These are phyloP conservation scores for Macrostomum cliftonense DNA, from an alignment of 2,888 invertebrate species.

Conservation along the genomic window DNA sequence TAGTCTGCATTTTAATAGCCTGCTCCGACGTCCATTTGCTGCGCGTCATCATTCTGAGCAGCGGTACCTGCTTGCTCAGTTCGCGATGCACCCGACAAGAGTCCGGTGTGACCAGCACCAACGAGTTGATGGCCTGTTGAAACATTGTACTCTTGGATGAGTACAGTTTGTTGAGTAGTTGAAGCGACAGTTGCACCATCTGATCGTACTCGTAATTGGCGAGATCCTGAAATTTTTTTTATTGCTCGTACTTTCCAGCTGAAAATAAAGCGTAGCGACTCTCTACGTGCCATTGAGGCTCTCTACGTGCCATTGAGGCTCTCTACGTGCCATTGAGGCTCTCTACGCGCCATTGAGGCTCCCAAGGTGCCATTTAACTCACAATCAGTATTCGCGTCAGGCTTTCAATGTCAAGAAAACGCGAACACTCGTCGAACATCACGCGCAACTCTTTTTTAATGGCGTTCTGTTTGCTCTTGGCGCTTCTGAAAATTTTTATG, in stretches of 20 bases:
- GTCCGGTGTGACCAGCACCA: slow-evolving; percentile 6
- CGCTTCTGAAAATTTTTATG: not conserved
- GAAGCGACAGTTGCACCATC: slow-evolving; percentile 6
- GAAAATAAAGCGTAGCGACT: too few relatives aligned
- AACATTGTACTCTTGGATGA: slow-evolving; percentile 4
- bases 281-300: too few relatives aligned
- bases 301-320: too few relatives aligned
- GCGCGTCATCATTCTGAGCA: slow-evolving; percentile 6
- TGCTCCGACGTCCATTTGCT: slow-evolving; percentile 8
- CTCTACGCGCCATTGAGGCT: too few relatives aligned
- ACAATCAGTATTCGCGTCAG: slow-evolving; percentile 4
- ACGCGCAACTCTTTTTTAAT: slow-evolving; percentile 3
- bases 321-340: too few relatives aligned
- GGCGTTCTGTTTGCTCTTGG: slow-evolving; percentile 1
- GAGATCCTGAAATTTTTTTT: not conserved
- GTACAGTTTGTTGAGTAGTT: slow-evolving; percentile 7
- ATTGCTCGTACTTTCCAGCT: too few relatives aligned
- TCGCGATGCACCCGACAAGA: slow-evolving; percentile 6
- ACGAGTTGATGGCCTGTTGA: slow-evolving; percentile 2
- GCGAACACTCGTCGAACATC: slow-evolving; percentile 4
- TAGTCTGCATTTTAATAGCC: slow-evolving; percentile 3
- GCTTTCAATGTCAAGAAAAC: slow-evolving; percentile 1
- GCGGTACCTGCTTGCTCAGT: slow-evolving; percentile 6
- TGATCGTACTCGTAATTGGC: slow-evolving; percentile 9
- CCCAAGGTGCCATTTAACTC: too few relatives aligned